Percentiles rank a stretch among this genome's conserved stretches.
phyloP scores from a whole-genome alignment of 2,888 invertebrate species.

The Ophion ventricosus region DNA sequence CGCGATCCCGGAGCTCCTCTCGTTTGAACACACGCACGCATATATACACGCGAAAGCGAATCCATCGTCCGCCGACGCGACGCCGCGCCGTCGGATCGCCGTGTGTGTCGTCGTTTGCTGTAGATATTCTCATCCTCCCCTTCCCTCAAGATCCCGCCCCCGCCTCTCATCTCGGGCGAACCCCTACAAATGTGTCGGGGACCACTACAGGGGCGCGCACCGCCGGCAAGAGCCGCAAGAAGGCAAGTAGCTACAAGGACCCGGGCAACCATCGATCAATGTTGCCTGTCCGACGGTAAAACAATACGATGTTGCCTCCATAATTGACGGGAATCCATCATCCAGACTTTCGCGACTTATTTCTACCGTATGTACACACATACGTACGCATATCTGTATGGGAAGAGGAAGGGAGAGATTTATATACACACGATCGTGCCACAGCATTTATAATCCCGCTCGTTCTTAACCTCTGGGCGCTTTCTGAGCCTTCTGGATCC shows the following conservation, averaged over 20 bases:
- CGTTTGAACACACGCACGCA: slow-evolving; percentile 31
- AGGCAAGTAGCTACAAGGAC: slow-evolving; percentile 77
- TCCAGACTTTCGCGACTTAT: slow-evolving; percentile 78
- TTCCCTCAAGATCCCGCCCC: not conserved
- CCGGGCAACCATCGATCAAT: slow-evolving; percentile 81
- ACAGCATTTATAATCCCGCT: slow-evolving; percentile 55
- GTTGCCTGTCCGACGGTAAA: slow-evolving; percentile 82
- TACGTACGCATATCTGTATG: not conserved
- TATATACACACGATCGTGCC: slow-evolving; percentile 39
- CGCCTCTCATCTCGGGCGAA: slow-evolving; percentile 32
- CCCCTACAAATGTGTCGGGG: slow-evolving; percentile 68
- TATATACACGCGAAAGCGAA: slow-evolving; percentile 36
- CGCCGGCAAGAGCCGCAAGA: slow-evolving; percentile 71
- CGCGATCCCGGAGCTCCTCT: slow-evolving; percentile 59
- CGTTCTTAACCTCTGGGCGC: slow-evolving; percentile 45
- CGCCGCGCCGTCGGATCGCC: slow-evolving; percentile 56
- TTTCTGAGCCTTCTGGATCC: slow-evolving; percentile 28
- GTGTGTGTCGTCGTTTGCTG: slow-evolving; percentile 50
- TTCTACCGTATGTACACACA: slow-evolving; percentile 49
- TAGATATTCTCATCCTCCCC: slow-evolving; percentile 45
- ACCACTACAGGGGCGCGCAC: slow-evolving; percentile 63
- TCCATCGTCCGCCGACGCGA: slow-evolving; percentile 66
- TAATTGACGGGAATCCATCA: slow-evolving; percentile 83
- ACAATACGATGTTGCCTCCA: slow-evolving; percentile 83
- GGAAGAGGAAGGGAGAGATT: slow-evolving; percentile 12